These are phyloP conservation scores for Phalanger gymnotis DNA, from an alignment of 2,797 vertebrate genomes.

Conservation along the genomic window DNA sequence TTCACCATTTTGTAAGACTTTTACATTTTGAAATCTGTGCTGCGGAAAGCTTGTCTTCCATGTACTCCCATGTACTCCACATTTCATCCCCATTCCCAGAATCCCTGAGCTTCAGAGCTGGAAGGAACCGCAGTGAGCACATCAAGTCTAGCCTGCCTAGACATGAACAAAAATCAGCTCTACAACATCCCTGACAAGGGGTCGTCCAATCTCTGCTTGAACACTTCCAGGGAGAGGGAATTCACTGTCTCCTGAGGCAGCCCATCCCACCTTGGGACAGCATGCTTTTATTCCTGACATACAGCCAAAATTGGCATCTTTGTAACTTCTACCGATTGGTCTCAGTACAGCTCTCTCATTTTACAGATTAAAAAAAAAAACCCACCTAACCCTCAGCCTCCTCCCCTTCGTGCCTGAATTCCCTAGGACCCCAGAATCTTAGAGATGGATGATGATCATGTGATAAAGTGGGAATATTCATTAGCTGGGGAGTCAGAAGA, in stretches of 20 bases:
- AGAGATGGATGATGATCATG: background rate
- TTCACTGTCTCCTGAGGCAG: background rate
- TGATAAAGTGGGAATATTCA: background rate
- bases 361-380: too few species aligned
- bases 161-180: background rate
- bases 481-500: background rate
- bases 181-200: background rate
- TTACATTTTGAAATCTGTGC: background rate
- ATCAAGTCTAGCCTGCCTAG: background rate
- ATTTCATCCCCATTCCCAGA: background rate
- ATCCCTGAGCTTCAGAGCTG: background rate
- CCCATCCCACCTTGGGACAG: background rate
- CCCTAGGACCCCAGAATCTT: background rate
- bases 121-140: background rate
- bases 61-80: background rate
- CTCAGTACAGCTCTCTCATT: background rate
- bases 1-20: background rate
- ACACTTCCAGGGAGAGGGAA: background rate
- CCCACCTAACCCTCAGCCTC: background rate
- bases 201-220: background rate
- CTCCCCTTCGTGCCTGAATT: background rate
- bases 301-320: background rate
- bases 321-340: background rate
- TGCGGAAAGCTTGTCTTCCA: background rate
- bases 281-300: background rate